phyloP scores from a whole-genome alignment of 1,140 invertebrate species.

The Andrena cerasifolii region DNA sequence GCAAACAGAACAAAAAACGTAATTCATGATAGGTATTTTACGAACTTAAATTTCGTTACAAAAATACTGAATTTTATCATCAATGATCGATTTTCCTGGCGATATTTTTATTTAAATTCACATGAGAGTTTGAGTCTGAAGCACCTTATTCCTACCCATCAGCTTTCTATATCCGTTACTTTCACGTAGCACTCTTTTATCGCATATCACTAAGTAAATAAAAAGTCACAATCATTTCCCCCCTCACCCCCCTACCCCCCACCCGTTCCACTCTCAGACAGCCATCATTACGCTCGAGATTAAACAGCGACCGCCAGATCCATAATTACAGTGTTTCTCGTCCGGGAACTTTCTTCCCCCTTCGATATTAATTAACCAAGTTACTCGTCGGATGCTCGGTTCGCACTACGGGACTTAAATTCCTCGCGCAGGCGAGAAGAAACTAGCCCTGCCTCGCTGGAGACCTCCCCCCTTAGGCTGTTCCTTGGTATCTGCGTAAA shows the following conservation, averaged over 20 bases:
- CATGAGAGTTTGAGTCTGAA: too few species aligned
- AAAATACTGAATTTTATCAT: too few species aligned
- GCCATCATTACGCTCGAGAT: background rate
- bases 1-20: too few species aligned
- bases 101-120: too few species aligned
- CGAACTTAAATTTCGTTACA: too few species aligned
- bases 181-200: background rate
- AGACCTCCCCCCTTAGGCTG: background rate
- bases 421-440: background rate
- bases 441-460: background rate
- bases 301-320: conserved; percentile 14
- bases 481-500: background rate
- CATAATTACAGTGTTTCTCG: conserved; percentile 11
- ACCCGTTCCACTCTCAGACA: background rate
- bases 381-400: background rate
- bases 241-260: too few species aligned
- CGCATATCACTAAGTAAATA: conserved; percentile 1
- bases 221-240: background rate
- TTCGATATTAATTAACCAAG: conserved; percentile 34
- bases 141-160: too few species aligned
- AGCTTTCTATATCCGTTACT: too few species aligned
- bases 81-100: too few species aligned
- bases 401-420: background rate
- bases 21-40: too few species aligned
- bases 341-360: conserved; percentile 1